A percentile compares a stretch with the other conserved stretches of the same genome.
Conservation (phyloP, 2,113 vertebrate genomes). For the Psophia crepitans region DNA sequence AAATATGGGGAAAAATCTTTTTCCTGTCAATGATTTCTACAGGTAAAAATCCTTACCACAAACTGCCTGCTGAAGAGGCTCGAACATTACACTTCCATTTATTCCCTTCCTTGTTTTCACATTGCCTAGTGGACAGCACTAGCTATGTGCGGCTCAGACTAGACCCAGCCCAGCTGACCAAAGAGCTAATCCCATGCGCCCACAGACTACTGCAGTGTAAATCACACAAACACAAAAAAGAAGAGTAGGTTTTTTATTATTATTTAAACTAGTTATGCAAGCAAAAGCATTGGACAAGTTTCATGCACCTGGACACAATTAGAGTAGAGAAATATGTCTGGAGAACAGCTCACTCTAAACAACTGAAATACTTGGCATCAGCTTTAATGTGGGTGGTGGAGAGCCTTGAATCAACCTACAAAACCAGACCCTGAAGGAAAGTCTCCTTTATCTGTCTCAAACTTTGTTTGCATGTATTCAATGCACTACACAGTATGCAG, state of each 20-base stretch:
- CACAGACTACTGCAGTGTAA: background rate
- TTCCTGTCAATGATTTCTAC: background rate
- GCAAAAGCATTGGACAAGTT: conserved; percentile 37
- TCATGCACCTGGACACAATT: conserved; percentile 62
- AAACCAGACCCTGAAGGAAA: background rate
- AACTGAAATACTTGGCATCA: conserved; percentile 39
- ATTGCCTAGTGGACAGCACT: background rate
- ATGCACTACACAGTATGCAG: background rate
- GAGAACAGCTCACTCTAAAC: conserved; percentile 28
- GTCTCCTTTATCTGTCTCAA: background rate
- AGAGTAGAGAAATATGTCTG: conserved; percentile 31
- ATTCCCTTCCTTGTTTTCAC: background rate
- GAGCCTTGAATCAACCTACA: background rate
- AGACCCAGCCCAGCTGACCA: background rate
- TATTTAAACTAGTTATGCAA: conserved; percentile 44
- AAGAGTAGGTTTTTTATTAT: background rate
- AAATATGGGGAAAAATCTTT: background rate
- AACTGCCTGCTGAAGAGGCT: background rate
- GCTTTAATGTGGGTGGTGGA: conserved; percentile 28
- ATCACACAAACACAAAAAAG: background rate
- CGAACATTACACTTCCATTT: background rate
- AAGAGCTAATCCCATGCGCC: background rate
- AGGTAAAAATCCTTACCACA: background rate
- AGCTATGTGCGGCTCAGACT: background rate
- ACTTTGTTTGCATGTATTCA: background rate